A percentile compares a stretch with the other conserved stretches of the same genome.
Conservation (phyloP, 2,888 invertebrate genomes). For the Drosophila atripex region DNA sequence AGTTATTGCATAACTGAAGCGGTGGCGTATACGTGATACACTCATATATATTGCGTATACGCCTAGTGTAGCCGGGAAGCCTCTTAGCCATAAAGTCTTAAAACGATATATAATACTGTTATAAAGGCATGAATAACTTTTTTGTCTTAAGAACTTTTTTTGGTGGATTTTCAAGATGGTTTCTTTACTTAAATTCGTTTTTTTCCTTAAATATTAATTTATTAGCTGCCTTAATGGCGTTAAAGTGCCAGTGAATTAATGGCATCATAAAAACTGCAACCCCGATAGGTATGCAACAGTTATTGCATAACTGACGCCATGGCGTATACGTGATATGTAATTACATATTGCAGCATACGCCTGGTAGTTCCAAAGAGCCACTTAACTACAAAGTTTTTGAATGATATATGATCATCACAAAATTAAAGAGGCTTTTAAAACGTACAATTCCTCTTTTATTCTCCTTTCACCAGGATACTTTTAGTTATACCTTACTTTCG, state of each 20-base stretch:
- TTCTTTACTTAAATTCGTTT: not conserved
- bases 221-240: not conserved
- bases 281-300: slow-evolving; percentile 40
- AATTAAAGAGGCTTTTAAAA: no score
- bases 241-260: not conserved
- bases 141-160: not conserved
- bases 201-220: not conserved
- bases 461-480: not conserved
- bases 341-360: slow-evolving; percentile 31
- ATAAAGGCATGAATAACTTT: not conserved
- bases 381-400: not conserved
- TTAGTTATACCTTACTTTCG: no score
- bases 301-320: slow-evolving; percentile 36
- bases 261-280: not conserved
- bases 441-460: not conserved
- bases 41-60: slow-evolving; percentile 16
- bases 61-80: slow-evolving; percentile 11
- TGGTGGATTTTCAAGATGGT: not conserved
- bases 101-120: not conserved
- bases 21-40: slow-evolving; percentile 29
- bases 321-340: slow-evolving; percentile 20
- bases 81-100: not conserved
- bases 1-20: slow-evolving; percentile 44
- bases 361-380: not conserved
- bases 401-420: no score